Evolutionary conservation across 1,140 invertebrate species (phyloP), one percentile per base, ranked within the genome.

Genomic region (Lepidurus arcticus): DNA sequence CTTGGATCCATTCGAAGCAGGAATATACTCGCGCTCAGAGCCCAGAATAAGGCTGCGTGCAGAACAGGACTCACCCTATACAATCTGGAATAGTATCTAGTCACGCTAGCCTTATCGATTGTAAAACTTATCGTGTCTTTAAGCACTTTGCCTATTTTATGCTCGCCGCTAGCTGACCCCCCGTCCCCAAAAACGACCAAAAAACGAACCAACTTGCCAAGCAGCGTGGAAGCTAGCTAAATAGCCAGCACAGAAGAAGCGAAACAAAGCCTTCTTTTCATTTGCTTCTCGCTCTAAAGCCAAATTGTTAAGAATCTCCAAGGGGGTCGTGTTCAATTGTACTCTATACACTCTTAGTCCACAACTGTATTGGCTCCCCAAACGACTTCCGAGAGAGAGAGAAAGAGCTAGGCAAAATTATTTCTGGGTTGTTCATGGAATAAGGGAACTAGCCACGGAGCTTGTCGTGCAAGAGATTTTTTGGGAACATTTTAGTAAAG

Each of bases 91-190:
- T 65, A 21, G 53, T 16, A 65, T 9, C 53, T 16, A 65, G 53
- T 65, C 53, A 65, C 53, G 53, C 53, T 65, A 65, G 53, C 6
- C 53, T 65, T 65, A 65, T 65, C 53, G 53, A 65, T 65, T 65
- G 53, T 65, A 9, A 65, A 16, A 65, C 21, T 13, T 65, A 65
- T 21, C 13, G 53, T 65, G 53, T 21, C 9, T 65, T 65, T 65
- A 21, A 65, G 53, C 53, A n/a, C 53, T 65, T 65, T 21, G 53
- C 53, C 16, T 65, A 65, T 65, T 65, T 65, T 65, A n/a, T 65
- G 21, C 45, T 47, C 45, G 45, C 45, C 21, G 21, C 53, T 16
- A 65, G 53, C 53, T 21, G 21, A 65, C 53, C 53, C 16, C 21
- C 8, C 53, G 1, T 34, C 34, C 34, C 2, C 4, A 34, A 34